A percentile compares a stretch with the other conserved stretches of the same genome.
Evolutionary conservation across 2,113 vertebrate genomes (phyloP).

Genomic region (Aix galericulata): DNA sequence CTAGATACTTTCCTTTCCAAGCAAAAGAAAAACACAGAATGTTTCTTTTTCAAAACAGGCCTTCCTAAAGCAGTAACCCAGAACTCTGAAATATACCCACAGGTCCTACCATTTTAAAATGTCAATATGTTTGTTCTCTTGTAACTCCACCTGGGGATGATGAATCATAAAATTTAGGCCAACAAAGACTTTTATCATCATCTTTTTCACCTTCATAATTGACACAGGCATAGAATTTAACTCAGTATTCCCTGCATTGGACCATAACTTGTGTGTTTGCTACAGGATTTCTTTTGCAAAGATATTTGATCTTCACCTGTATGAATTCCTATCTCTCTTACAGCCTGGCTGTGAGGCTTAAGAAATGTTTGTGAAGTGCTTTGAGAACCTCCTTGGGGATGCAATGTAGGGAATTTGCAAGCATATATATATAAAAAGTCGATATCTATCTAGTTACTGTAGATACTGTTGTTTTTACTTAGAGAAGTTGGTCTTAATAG

Average conservation of each 20-base stretch:
- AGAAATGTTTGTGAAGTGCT: conserved; percentile 2
- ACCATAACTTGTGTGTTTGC: background rate
- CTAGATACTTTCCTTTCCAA: background rate
- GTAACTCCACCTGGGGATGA: background rate
- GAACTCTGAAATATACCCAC: conserved; percentile 24
- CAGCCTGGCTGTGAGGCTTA: background rate
- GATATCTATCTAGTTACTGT: background rate
- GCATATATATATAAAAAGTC: background rate
- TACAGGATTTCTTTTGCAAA: background rate
- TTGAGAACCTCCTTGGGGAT: background rate
- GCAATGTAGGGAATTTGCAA: background rate
- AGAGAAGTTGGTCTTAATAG: background rate
- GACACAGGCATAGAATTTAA: background rate
- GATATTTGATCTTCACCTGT: background rate
- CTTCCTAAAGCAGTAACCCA: background rate
- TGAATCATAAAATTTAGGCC: conserved; percentile 2
- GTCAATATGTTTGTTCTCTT: conserved; percentile 25
- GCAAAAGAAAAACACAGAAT: background rate
- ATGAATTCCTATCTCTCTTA: background rate
- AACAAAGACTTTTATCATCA: background rate
- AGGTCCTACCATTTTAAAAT: conserved; percentile 44
- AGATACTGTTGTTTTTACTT: background rate
- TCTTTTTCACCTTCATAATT: background rate
- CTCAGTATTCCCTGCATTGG: background rate
- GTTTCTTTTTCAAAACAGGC: background rate